Evolutionary conservation across 2,113 vertebrate species (phyloP).

Genomic region (Calidris pugnax): DNA sequence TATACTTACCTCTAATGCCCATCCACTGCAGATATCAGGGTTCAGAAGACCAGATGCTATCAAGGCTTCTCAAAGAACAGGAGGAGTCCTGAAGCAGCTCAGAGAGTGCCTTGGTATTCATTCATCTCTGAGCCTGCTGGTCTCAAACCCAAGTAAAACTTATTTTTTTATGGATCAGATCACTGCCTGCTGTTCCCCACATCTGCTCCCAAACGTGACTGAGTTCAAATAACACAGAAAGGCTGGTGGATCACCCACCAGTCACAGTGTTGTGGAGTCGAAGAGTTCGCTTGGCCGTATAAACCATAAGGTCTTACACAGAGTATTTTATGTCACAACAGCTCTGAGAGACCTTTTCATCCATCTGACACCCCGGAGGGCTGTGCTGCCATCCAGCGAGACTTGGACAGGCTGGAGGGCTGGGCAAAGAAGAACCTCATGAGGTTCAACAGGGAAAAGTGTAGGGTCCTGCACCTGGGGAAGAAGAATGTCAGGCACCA

Average conservation of each 20-base stretch:
- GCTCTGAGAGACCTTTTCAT: background rate
- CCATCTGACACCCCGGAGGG: too few species aligned
- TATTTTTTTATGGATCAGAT: background rate
- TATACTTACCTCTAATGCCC: background rate
- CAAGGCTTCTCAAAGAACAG: background rate
- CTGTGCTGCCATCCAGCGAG: too few species aligned
- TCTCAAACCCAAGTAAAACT: background rate
- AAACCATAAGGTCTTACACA: background rate
- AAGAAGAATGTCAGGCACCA: too few species aligned
- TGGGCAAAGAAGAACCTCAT: too few species aligned
- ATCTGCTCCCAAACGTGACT: background rate
- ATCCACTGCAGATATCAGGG: background rate
- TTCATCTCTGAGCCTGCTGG: background rate
- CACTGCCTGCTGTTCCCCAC: background rate
- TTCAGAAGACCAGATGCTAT: background rate
- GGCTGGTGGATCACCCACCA: background rate
- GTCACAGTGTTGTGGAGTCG: rapidly evolving
- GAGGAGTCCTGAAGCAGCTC: background rate
- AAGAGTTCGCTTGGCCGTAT: background rate
- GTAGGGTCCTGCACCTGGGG: too few species aligned
- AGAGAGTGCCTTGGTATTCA: background rate
- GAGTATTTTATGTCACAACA: background rate
- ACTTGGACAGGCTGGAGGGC: too few species aligned
- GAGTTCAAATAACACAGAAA: background rate
- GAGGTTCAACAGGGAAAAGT: too few species aligned